A percentile compares a stretch with the other conserved stretches of the same genome.
These are phyloP conservation scores for Philaethria dido DNA, from an alignment of 2,888 invertebrate genomes.

Conservation along the genomic window DNA sequence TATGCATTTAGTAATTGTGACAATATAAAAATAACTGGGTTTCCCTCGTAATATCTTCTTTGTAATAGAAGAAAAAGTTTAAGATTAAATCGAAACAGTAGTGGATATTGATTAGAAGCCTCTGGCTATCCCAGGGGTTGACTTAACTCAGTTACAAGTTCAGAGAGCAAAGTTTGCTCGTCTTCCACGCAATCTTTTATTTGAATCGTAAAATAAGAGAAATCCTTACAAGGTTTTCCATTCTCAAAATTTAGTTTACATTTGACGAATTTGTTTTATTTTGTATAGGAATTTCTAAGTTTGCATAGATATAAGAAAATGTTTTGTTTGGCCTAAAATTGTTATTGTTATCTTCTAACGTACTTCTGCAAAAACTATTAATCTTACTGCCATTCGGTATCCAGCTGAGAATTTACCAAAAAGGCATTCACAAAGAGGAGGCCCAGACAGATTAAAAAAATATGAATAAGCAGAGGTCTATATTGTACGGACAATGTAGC, in stretches of 20 bases:
- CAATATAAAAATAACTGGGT: neutral
- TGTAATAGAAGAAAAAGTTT: slow-evolving; percentile 35
- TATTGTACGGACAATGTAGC: slow-evolving; percentile 22
- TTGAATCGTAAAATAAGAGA: slow-evolving; percentile 41
- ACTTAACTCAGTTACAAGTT: slow-evolving; percentile 78
- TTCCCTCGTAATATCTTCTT: neutral
- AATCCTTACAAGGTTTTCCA: slow-evolving; percentile 24
- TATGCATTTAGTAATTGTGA: neutral
- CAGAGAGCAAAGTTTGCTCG: slow-evolving; percentile 74
- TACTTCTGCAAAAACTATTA: slow-evolving; percentile 10
- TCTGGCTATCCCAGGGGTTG: slow-evolving; percentile 60
- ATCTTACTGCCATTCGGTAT: slow-evolving; percentile 33
- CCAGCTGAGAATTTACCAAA: slow-evolving; percentile 36
- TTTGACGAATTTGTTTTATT: slow-evolving; percentile 22
- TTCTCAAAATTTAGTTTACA: slow-evolving; percentile 45
- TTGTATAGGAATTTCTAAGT: neutral
- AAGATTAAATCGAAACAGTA: slow-evolving; percentile 52
- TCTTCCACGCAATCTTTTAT: slow-evolving; percentile 63
- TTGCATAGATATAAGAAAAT: neutral
- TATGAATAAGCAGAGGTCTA: slow-evolving; percentile 26
- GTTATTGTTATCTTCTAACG: neutral
- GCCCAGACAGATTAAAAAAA: slow-evolving; percentile 29
- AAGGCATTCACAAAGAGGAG: slow-evolving; percentile 31
- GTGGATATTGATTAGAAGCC: slow-evolving; percentile 68
- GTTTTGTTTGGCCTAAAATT: neutral